A percentile compares a stretch with the other conserved stretches of the same genome.
phyloP scores from a whole-genome alignment of 2,797 vertebrate genomes.

The Chromis chromis region DNA sequence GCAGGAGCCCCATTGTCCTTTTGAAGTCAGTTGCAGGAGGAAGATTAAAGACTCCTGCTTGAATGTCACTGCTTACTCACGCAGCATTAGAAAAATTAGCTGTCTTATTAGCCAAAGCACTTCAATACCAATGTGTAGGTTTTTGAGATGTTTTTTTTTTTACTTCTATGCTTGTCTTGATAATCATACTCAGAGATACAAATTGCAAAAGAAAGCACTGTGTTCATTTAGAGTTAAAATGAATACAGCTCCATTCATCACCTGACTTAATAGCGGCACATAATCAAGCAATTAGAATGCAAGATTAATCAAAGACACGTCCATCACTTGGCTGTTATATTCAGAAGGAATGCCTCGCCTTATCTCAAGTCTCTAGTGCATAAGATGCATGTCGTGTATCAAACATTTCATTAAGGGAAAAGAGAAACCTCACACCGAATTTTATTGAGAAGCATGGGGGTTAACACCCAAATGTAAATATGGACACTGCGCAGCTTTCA shows the following conservation, averaged over 20 bases:
- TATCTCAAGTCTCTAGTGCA: neutral
- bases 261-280: conserved; percentile 28
- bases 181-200: neutral
- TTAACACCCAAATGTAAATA: conserved; percentile 33
- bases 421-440: no score
- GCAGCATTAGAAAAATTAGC: neutral
- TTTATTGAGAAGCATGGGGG: conserved; percentile 1
- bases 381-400: neutral
- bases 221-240: conserved; percentile 39
- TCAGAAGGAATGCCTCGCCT: neutral
- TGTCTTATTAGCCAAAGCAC: conserved; percentile 9
- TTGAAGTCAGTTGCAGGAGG: conserved; percentile 23
- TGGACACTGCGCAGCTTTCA: conserved; percentile 19
- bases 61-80: conserved; percentile 12
- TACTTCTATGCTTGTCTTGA: neutral
- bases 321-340: conserved; percentile 15
- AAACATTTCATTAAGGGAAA: no score
- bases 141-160: neutral
- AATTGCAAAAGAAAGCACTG: neutral
- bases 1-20: conserved; percentile 5
- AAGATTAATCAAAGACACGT: conserved; percentile 44
- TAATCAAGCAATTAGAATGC: conserved; percentile 62
- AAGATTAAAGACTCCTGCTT: conserved; percentile 9
- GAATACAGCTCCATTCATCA: conserved; percentile 18
- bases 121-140: no score